Conservation (phyloP, 2,113 vertebrate genomes). For the Eira barbara region DNA sequence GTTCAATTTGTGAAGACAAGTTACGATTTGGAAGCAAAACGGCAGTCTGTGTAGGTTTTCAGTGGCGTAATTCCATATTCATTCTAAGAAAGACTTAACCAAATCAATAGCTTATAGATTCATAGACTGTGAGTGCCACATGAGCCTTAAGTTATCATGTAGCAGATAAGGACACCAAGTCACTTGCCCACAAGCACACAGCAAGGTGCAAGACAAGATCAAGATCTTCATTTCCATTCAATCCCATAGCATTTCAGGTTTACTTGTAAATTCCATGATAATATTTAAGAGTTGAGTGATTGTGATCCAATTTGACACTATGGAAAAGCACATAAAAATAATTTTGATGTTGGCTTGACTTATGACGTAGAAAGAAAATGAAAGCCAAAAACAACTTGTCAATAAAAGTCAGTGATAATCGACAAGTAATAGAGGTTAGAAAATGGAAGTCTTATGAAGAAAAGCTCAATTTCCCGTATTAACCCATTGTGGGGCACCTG, state of each 20-base stretch:
- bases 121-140: neutral
- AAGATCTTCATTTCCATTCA: neutral
- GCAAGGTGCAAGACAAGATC: neutral
- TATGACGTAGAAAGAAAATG: neutral
- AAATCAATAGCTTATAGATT: neutral
- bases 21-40: neutral
- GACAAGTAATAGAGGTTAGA: neutral
- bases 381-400: neutral
- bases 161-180: too few species aligned
- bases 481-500: neutral
- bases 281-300: neutral
- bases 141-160: neutral
- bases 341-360: neutral
- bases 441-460: neutral
- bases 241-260: neutral
- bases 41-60: neutral
- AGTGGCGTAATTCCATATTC: neutral
- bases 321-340: neutral
- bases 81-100: neutral
- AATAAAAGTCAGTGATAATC: neutral
- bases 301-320: neutral
- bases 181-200: neutral
- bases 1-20: neutral
- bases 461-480: neutral
- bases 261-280: neutral